Conservation (phyloP, 2,113 vertebrate species). For the Synodontis membranacea region DNA sequence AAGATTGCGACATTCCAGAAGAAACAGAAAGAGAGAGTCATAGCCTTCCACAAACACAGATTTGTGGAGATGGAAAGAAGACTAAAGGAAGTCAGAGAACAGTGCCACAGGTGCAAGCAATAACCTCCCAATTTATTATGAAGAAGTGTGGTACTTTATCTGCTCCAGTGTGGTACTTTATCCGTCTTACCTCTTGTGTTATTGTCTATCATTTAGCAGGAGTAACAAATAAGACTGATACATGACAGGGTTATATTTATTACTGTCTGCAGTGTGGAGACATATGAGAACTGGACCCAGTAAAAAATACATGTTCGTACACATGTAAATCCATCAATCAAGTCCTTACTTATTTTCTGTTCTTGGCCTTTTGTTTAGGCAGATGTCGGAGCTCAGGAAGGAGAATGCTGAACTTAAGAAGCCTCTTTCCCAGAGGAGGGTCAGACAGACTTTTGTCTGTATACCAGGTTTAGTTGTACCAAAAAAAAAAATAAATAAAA, state of each 20-base stretch:
- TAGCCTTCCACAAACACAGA: slow-evolving; percentile 74
- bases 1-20: slow-evolving; percentile 82
- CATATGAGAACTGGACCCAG: not conserved
- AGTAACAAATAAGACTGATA: not conserved
- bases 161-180: not conserved
- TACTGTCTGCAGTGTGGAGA: not conserved
- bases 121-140: not conserved
- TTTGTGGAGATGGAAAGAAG: slow-evolving; percentile 72
- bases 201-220: not conserved
- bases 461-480: not conserved
- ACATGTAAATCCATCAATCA: not conserved
- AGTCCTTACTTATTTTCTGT: not conserved
- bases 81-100: slow-evolving; percentile 72
- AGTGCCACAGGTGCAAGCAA: slow-evolving; percentile 64
- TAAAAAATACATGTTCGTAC: not conserved
- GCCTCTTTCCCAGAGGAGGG: slow-evolving; percentile 78
- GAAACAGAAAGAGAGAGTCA: slow-evolving; percentile 76
- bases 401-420: slow-evolving; percentile 82
- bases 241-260: not conserved
- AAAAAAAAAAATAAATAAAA: not conserved
- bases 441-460: slow-evolving; percentile 51
- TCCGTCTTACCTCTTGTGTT: not conserved
- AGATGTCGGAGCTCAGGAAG: slow-evolving; percentile 72
- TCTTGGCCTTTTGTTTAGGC: slow-evolving; percentile 60
- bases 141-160: not conserved